Evolutionary conservation across 2,113 vertebrate genomes (phyloP), one percentile per base, ranked within the genome.

Genomic region (Vulpes lagopus): DNA sequence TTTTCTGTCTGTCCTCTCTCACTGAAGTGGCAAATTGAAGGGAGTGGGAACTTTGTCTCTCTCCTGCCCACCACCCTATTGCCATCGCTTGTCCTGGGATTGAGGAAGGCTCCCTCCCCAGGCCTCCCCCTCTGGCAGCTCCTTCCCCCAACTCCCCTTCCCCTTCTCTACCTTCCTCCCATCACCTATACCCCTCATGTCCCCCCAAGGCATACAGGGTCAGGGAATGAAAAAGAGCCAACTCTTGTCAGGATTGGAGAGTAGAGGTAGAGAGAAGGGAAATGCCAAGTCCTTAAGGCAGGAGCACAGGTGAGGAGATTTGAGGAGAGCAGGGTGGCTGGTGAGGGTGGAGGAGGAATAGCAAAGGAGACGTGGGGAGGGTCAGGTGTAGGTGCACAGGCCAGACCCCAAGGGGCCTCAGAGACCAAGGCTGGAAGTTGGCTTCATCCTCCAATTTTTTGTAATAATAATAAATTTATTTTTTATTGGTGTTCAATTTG

Each of bases 391-490:
- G 55, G 20, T 25, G 11, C 60, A 27, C 55, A 57, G 12, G 11
- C 5, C 67, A 25, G n/a, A 32, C 55, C 59, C 16, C 43, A 22
- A 7, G 15, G 23, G 4, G 25, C 49, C 20, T 79, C 10, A 15
- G 69, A 60, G n/a, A 8, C 55, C 27, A 0, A 4, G 23, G 30
- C 1, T 11, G 22, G 3, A 9, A 11, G 1, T 11, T 53, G 49
- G 10, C 20, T 6, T 23, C 69, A 35, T 10, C 22, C 51, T 71
- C 59, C 25, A 76, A 6, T 55, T 53, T 43, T 43, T 43, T 43
- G 2, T 7, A 43, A 43, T 43, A 43, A 43, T 43, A 43, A 43
- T 43, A 43, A 7, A 43, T 43, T 43, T 43, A 43, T 43, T 43
- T 43, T 43, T 43, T 43, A 43, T 43, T 43, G 43, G 43, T 43